These are phyloP conservation scores for Drosophila austrosaltans DNA, from an alignment of 2,888 invertebrate genomes.

Conservation along the genomic window DNA sequence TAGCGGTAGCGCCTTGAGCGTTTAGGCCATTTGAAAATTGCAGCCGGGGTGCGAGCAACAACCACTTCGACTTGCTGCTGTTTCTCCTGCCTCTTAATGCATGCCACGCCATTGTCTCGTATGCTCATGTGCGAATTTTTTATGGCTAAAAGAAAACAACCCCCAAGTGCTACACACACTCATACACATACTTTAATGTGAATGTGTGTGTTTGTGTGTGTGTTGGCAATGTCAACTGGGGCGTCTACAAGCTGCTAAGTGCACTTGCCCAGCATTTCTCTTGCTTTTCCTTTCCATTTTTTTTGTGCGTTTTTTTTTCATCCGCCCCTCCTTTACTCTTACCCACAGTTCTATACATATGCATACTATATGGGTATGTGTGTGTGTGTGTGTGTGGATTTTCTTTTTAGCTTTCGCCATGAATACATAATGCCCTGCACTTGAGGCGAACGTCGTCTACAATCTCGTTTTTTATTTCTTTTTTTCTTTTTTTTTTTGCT, in stretches of 20 bases:
- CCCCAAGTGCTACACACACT: conserved; percentile 64
- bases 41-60: conserved; percentile 53
- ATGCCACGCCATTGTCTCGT: conserved; percentile 61
- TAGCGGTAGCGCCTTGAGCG: conserved; percentile 64
- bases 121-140: conserved; percentile 68
- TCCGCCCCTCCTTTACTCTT: not conserved
- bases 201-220: conserved; percentile 34
- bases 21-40: conserved; percentile 77
- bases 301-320: conserved; percentile 16
- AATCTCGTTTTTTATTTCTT: conserved; percentile 9
- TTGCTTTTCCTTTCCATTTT: conserved; percentile 45
- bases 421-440: conserved; percentile 77
- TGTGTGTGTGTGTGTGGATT: conserved; percentile 30
- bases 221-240: conserved; percentile 73
- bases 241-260: conserved; percentile 76
- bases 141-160: conserved; percentile 71
- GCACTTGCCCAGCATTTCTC: conserved; percentile 75
- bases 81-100: conserved; percentile 22
- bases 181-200: conserved; percentile 24
- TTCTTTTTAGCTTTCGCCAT: conserved; percentile 51
- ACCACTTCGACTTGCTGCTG: conserved; percentile 54
- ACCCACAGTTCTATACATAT: not conserved
- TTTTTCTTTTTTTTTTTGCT: not conserved
- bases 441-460: conserved; percentile 57
- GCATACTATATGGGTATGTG: not conserved